Evolutionary conservation across 2,888 invertebrate genomes (phyloP).

Genomic region (Hedya salicella): DNA sequence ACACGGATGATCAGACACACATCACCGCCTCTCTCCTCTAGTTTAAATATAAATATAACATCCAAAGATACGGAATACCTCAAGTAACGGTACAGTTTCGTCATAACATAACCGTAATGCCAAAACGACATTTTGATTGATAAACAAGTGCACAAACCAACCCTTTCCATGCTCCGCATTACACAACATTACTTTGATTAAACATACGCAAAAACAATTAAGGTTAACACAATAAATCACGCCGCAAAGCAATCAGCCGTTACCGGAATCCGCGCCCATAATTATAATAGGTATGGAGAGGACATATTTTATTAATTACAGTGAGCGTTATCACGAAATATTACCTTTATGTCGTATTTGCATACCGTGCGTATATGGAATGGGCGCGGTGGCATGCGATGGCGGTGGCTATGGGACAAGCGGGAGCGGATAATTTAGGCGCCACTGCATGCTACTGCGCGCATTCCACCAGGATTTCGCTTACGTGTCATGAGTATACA

Average conservation of each 20-base stretch:
- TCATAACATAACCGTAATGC: too few relatives aligned
- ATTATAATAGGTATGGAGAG: constrained; percentile 63
- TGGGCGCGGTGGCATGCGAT: constrained; percentile 76
- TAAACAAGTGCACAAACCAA: constrained; percentile 11
- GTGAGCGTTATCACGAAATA: constrained; percentile 79
- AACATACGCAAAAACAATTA: constrained; percentile 42
- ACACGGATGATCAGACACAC: too few relatives aligned
- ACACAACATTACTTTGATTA: constrained; percentile 44
- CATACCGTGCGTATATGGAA: constrained; percentile 79
- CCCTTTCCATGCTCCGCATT: constrained; percentile 49
- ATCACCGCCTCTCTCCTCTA: too few relatives aligned
- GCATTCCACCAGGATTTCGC: too few relatives aligned
- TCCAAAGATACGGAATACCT: too few relatives aligned
- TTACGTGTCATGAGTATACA: too few relatives aligned
- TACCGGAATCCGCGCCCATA: constrained; percentile 66
- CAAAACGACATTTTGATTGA: constrained; percentile 1
- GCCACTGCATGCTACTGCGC: too few relatives aligned
- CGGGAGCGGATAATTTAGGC: not conserved
- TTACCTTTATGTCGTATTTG: constrained; percentile 83
- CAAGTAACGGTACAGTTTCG: too few relatives aligned
- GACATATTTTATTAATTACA: constrained; percentile 84
- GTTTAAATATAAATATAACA: too few relatives aligned
- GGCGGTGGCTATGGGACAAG: constrained; percentile 47
- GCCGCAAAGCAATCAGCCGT: constrained; percentile 63
- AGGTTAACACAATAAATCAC: constrained; percentile 63